Evolutionary conservation across 2,888 invertebrate genomes (phyloP).

Genomic region (Agonopterix arenella): DNA sequence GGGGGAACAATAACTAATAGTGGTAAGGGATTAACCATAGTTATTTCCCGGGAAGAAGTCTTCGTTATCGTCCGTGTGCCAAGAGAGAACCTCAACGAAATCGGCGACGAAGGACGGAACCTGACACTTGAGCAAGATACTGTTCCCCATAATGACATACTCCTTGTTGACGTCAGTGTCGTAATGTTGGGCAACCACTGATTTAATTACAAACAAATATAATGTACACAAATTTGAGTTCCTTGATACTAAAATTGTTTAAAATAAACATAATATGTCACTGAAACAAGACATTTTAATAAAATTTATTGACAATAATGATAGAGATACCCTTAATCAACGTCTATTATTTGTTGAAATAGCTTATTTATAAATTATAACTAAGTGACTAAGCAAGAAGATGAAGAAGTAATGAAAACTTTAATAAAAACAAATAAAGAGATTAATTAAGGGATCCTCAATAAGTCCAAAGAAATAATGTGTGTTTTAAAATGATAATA

Average conservation of each 20-base stretch:
- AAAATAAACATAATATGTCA: neutral
- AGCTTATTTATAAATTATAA: too few relatives aligned
- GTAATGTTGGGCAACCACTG: constrained; percentile 88
- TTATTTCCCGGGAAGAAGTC: constrained; percentile 81
- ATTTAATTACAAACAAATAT: neutral
- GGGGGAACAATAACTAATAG: constrained; percentile 10
- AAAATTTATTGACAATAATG: too few relatives aligned
- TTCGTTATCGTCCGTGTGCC: constrained; percentile 87
- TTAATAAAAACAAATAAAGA: too few relatives aligned
- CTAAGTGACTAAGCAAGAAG: too few relatives aligned
- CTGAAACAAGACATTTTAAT: constrained; percentile 1
- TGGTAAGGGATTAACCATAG: constrained; percentile 67
- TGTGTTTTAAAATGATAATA: too few relatives aligned
- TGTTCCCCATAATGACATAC: constrained; percentile 88
- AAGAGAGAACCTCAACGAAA: constrained; percentile 88
- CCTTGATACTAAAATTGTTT: neutral
- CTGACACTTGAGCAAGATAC: constrained; percentile 88
- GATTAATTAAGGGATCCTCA: too few relatives aligned
- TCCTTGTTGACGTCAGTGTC: constrained; percentile 91
- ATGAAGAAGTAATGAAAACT: too few relatives aligned
- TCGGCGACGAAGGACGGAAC: constrained; percentile 92
- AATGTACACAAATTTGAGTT: neutral
- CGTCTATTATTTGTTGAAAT: too few relatives aligned
- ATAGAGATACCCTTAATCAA: too few relatives aligned
- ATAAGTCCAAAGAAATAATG: too few relatives aligned